Percentiles rank a stretch among this genome's conserved stretches.
These are phyloP conservation scores for Nannoperca australis DNA, from an alignment of 2,797 vertebrate genomes.

Conservation along the genomic window DNA sequence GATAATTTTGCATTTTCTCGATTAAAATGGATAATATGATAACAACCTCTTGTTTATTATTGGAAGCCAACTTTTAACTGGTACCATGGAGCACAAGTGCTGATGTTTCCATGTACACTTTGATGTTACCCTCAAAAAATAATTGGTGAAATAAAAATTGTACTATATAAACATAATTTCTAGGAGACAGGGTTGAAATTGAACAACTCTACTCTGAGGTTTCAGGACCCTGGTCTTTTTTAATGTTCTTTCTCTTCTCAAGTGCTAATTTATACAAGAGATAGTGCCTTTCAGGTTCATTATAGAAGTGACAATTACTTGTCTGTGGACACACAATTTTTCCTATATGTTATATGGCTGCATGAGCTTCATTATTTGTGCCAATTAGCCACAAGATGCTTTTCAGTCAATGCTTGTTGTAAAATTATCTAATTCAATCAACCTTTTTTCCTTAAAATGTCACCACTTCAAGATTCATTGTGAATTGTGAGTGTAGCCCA, in stretches of 20 bases:
- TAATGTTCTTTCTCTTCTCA: neutral
- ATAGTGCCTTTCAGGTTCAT: slow-evolving; percentile 22
- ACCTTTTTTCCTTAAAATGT: neutral
- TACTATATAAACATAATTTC: slow-evolving; percentile 18
- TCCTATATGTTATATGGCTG: slow-evolving; percentile 1
- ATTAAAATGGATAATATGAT: neutral
- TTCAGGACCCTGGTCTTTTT: neutral
- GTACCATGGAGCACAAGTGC: neutral
- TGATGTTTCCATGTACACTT: slow-evolving; percentile 12
- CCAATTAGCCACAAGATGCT: slow-evolving; percentile 38
- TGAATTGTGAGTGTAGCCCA: neutral
- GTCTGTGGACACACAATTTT: neutral
- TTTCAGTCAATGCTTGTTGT: slow-evolving; percentile 6
- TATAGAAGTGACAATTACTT: slow-evolving; percentile 27
- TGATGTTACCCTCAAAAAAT: neutral
- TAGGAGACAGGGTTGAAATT: neutral
- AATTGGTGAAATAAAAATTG: slow-evolving; percentile 16
- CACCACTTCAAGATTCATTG: neutral
- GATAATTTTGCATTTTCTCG: neutral
- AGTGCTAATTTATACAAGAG: slow-evolving; percentile 17
- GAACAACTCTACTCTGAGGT: neutral
- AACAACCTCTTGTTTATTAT: neutral
- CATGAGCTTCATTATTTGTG: slow-evolving; percentile 37
- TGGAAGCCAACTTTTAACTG: neutral
- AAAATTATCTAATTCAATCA: slow-evolving; percentile 9